Evolutionary conservation across 2,888 invertebrate genomes (phyloP).

Genomic region (Lepidocyrtinus sp.): DNA sequence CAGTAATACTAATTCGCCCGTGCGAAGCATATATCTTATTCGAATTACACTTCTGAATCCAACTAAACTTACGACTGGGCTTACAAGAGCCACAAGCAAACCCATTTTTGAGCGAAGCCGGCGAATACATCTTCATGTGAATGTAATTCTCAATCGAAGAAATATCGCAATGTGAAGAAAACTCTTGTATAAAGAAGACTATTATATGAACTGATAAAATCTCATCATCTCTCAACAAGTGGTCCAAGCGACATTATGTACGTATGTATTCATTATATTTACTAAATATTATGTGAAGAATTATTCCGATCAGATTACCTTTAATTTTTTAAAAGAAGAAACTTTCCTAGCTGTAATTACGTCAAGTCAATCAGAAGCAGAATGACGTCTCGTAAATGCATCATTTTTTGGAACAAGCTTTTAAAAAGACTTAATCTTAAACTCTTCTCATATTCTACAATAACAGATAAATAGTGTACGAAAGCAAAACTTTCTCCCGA

Average conservation of each 20-base stretch:
- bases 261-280: conserved; percentile 33
- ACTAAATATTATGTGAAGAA: conserved; percentile 16
- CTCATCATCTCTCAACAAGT: conserved; percentile 59
- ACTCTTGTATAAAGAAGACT: conserved; percentile 4
- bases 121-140: background rate
- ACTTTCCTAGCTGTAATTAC: conserved; percentile 5
- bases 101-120: background rate
- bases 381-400: background rate
- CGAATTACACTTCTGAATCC: no score
- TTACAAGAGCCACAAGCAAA: background rate
- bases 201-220: conserved; percentile 28
- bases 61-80: conserved; percentile 1
- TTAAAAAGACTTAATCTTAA: conserved; percentile 11
- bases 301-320: conserved; percentile 28
- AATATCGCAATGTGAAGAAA: background rate
- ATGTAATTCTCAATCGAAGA: background rate
- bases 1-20: background rate
- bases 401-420: conserved; percentile 11
- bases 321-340: conserved; percentile 47
- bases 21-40: no score
- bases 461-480: no score
- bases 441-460: no score
- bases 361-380: conserved; percentile 1
- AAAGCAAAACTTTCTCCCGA: no score
- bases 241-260: conserved; percentile 56